Base-by-base conservation (phyloP, 2,113 vertebrate species). In the Tetrax tetrax region DNA sequence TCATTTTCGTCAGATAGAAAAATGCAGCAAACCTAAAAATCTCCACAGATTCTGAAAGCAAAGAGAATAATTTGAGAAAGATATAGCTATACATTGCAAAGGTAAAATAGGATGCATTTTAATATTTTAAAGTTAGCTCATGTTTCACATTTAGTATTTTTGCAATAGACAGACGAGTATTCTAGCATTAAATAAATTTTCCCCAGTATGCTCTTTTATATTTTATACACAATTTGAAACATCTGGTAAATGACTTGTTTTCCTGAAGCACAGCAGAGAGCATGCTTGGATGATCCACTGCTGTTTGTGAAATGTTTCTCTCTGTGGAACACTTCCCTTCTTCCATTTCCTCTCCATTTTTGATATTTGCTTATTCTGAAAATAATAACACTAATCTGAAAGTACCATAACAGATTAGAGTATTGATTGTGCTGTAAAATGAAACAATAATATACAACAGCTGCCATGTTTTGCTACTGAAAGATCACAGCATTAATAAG, bases 341-440 rank as follows among this genome's bases (percentile, higher is more conserved):
- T 70, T 92, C 83, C 53, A 85, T 88, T 89, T 87, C 63, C 91
- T 91, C 68, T 80, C 53, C 28, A 37, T 59, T 83, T 95, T 92
- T 74, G 61, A 61, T 60, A 23, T 95, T 96, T 94, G 76, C 74
- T 97, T 96, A 95, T 92, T 88, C 65, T 97, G 94, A 97, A 97
- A 94, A 96, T 92, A 95, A 82, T 27, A 77, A 85, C 78, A 83
- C 23, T 87, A 89, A 76, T 97, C 71, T 87, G 80, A 93, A 95
- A 59, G n/a, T 61, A 71, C 63, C 76, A 69, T 81, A 94, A 96
- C 71, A 94, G 68, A 82, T 80, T 70, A 79, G 63, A 77, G 50
- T 93, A 77, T 74, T 95, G 86, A 57, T 90, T 93, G 87, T 69
- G 56, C 65, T 83, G 63, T 63, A 89, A 45, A 95, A 75, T 54